Evolutionary conservation across 2,888 invertebrate genomes (phyloP), one percentile per base, ranked within the genome.

Genomic region (Leptopilina drosophilae): DNA sequence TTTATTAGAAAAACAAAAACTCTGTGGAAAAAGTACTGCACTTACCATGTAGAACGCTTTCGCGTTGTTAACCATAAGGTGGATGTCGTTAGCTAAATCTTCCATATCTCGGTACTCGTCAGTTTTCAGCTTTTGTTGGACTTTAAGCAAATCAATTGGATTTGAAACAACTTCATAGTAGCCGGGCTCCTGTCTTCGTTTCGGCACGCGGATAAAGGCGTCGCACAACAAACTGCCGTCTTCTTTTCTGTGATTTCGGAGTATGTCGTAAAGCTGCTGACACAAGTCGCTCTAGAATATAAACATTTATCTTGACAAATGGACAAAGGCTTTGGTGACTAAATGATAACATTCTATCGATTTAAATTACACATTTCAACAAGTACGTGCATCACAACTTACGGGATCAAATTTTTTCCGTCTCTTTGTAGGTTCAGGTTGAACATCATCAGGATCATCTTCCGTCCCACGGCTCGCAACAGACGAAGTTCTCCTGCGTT

Each of bases 101-200:
- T 98, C 98, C 85, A 99, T 94, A 90, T 98, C 98, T 85, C 97
- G 96, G 92, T 99, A 99, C 78, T 98, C 98, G 87, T 99, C 99
- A 0, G 97, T 98, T 94, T 98, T 98, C 11, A 99, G 92, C 91
- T 99, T 99, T 90, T 98, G 98, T 91, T 99, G 98, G 4, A 99
- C 98, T 92, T 97, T 95, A 64, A 98, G 92, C 88, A 99, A 93
- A 92, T 99, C 99, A 89, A 99, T 99, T 1, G 99, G 99, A 90
- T 97, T 97, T 8, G 95, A 94, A 1, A 99, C 98, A 59, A 98
- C 97, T 93, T 97, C 97, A 92, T 97, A 97, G 90, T 98, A 97
- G 78, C 96, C 95, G 1, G 97, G 97, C 89, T 98, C 97, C 89
- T 97, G 98, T 80, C 98, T 94, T 81, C 98, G 94, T 90, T 99